phyloP scores from a whole-genome alignment of 2,113 vertebrate species.

The Camelus bactrianus region DNA sequence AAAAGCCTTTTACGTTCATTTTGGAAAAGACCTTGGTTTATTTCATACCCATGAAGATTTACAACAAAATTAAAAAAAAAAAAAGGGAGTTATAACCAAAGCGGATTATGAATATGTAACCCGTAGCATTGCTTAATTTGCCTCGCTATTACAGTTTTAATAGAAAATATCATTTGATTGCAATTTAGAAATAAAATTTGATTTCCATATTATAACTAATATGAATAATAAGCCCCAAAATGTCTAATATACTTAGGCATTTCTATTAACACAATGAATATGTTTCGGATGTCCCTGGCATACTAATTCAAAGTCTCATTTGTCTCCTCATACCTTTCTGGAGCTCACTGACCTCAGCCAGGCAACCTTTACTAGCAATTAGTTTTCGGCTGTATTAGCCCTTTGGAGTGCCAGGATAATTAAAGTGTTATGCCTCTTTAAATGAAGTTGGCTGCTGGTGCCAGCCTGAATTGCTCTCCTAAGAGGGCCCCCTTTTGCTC shows the following conservation, averaged over 20 bases:
- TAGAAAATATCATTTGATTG: conserved; percentile 90
- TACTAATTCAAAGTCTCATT: conserved; percentile 83
- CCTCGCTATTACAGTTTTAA: conserved; percentile 90
- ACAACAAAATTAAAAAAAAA: conserved; percentile 78
- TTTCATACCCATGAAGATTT: conserved; percentile 83
- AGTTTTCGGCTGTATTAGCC: conserved; percentile 75
- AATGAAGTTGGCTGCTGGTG: conserved; percentile 67
- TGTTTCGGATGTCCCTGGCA: conserved; percentile 78
- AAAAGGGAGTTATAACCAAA: conserved; percentile 84
- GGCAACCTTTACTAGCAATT: conserved; percentile 54
- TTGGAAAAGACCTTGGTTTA: conserved; percentile 78
- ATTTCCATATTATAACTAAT: conserved; percentile 88
- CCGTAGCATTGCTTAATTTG: conserved; percentile 89
- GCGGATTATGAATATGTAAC: conserved; percentile 87
- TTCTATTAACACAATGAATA: conserved; percentile 87
- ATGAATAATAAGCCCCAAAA: conserved; percentile 89
- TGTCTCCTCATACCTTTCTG: conserved; percentile 19
- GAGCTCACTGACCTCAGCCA: conserved; percentile 48
- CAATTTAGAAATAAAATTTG: conserved; percentile 89
- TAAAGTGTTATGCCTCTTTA: conserved; percentile 75
- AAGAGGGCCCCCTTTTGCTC: not conserved
- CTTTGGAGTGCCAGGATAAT: conserved; percentile 67
- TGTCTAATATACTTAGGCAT: conserved; percentile 83
- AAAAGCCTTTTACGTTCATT: conserved; percentile 71
- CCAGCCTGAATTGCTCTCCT: conserved; percentile 58